Evolutionary conservation across 2,797 vertebrate species (phyloP).

Genomic region (Megalops cyprinoides): DNA sequence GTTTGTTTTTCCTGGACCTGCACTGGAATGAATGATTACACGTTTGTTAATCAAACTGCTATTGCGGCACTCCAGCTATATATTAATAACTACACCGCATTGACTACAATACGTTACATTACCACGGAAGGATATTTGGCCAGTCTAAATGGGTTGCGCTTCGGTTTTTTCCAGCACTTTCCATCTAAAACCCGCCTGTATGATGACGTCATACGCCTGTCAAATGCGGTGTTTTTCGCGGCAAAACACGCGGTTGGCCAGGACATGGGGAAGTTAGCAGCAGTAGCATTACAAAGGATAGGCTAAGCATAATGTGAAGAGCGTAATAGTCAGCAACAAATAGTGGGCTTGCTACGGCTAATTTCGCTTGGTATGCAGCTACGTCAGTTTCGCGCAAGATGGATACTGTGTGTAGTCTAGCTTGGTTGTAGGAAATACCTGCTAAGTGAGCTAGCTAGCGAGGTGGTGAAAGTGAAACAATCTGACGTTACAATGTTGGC

Average conservation of each 20-base stretch:
- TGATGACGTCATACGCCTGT: conserved; percentile 68
- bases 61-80: not conserved
- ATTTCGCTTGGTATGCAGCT: too few species aligned
- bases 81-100: not conserved
- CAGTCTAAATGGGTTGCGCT: conserved; percentile 51
- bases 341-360: too few species aligned
- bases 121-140: conserved; percentile 61
- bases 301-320: not conserved
- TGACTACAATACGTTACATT: conserved; percentile 49
- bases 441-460: too few species aligned
- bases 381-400: too few species aligned
- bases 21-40: not conserved
- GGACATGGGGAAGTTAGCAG: not conserved
- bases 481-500: too few species aligned
- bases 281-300: not conserved
- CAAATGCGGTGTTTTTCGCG: conserved; percentile 58
- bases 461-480: too few species aligned
- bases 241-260: conserved; percentile 32
- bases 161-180: conserved; percentile 80
- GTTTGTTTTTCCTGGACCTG: not conserved
- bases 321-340: too few species aligned
- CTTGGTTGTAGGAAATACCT: too few species aligned
- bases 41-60: too few species aligned
- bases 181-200: conserved; percentile 72
- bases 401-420: too few species aligned